Evolutionary conservation across 1,140 invertebrate species (phyloP).

Genomic region (Plutomurus gul): DNA sequence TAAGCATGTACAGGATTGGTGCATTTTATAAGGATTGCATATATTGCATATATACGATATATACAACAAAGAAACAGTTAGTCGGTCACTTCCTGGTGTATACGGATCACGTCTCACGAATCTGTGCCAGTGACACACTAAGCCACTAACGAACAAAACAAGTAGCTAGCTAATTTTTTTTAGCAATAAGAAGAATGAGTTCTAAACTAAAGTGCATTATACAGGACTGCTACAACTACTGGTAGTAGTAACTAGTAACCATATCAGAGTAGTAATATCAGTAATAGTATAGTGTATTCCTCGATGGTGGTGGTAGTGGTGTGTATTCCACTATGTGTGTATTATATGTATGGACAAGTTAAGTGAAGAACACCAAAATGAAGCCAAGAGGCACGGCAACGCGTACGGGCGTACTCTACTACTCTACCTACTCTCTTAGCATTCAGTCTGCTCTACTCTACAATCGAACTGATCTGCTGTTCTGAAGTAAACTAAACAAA

Average conservation of each 20-base stretch:
- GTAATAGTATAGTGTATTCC: too few species aligned
- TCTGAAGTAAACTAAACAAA: too few species aligned
- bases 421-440: not conserved
- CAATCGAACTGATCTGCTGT: not conserved
- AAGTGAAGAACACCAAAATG: not conserved
- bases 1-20: not conserved
- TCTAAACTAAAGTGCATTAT: not conserved
- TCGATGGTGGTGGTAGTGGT: too few species aligned
- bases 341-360: not conserved
- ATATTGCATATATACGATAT: not conserved
- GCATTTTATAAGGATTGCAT: slow-evolving; percentile 3
- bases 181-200: not conserved
- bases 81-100: slow-evolving; percentile 50
- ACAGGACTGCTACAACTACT: too few species aligned
- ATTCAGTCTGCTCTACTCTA: not conserved
- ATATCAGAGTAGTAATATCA: too few species aligned
- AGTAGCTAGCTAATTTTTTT: not conserved
- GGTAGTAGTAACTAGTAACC: too few species aligned
- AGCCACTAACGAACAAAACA: slow-evolving; percentile 28
- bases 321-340: not conserved
- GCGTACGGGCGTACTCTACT: too few species aligned
- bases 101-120: slow-evolving; percentile 28
- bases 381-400: not conserved
- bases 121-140: slow-evolving; percentile 28
- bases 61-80: slow-evolving; percentile 45